Percentiles rank a stretch among this genome's conserved stretches.
These are phyloP conservation scores for Sphaerophoria rueppellii DNA, from an alignment of 2,888 invertebrate species.

Conservation along the genomic window DNA sequence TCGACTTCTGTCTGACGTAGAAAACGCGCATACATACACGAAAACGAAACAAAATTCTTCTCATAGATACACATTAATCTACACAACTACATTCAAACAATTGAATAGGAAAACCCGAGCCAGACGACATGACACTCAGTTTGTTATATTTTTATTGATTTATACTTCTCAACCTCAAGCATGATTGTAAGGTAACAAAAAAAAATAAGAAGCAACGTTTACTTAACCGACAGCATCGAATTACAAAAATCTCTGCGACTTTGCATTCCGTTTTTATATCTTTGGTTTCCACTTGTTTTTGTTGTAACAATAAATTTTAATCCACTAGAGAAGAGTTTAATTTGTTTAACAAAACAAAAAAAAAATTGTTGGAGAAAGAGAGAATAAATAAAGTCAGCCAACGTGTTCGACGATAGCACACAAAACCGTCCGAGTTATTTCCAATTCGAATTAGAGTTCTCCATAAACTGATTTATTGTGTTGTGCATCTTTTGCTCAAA, in stretches of 20 bases:
- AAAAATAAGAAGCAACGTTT: slow-evolving; percentile 41
- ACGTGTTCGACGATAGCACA: slow-evolving; percentile 63
- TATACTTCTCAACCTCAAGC: slow-evolving; percentile 50
- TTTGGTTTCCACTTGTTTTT: slow-evolving; percentile 13
- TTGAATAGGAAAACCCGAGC: slow-evolving; percentile 14
- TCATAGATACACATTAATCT: slow-evolving; percentile 30
- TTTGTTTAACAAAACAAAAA: slow-evolving; percentile 42
- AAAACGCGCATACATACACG: slow-evolving; percentile 19
- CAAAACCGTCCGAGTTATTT: slow-evolving; percentile 65
- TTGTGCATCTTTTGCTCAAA: slow-evolving; percentile 70
- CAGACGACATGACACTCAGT: slow-evolving; percentile 48
- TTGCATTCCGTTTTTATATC: slow-evolving; percentile 60
- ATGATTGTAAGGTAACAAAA: slow-evolving; percentile 12
- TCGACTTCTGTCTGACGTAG: slow-evolving; percentile 68
- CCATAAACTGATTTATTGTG: slow-evolving; percentile 73
- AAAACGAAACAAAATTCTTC: not conserved
- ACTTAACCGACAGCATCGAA: slow-evolving; percentile 66
- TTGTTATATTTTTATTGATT: slow-evolving; percentile 73
- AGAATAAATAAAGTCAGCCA: slow-evolving; percentile 44
- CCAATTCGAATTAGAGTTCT: slow-evolving; percentile 73
- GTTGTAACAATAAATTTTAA: not conserved
- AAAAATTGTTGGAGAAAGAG: slow-evolving; percentile 49
- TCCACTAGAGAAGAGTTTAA: not conserved
- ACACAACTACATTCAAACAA: slow-evolving; percentile 2
- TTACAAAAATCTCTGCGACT: slow-evolving; percentile 63